Evolutionary conservation across 2,888 invertebrate species (phyloP).

Genomic region (Rhaphigaster nebulosa): DNA sequence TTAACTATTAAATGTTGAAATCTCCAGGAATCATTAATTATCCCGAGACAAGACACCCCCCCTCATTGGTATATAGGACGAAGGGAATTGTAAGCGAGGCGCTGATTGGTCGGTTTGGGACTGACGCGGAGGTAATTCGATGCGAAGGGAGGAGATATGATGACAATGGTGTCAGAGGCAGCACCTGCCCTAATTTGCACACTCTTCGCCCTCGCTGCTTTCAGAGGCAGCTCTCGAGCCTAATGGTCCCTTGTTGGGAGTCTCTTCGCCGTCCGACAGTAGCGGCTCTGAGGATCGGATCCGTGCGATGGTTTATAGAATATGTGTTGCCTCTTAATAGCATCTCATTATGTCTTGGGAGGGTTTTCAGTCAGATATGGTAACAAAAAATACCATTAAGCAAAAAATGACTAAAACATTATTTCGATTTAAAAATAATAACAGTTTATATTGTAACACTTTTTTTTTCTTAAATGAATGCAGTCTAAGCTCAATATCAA

Average conservation of each 20-base stretch:
- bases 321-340: background rate
- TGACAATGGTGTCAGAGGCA: constrained; percentile 43
- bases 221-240: background rate
- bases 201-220: constrained; percentile 1
- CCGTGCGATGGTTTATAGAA: background rate
- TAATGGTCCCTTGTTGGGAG: constrained; percentile 3
- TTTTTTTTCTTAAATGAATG: too few relatives aligned
- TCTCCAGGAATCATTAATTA: background rate
- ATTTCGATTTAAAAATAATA: too few relatives aligned
- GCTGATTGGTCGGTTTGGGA: constrained; percentile 48
- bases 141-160: constrained; percentile 31
- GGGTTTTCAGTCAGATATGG: background rate
- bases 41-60: background rate
- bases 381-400: too few relatives aligned
- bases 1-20: background rate
- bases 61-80: background rate
- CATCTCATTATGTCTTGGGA: background rate
- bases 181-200: constrained; percentile 44
- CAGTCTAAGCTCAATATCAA: too few relatives aligned
- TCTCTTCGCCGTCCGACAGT: background rate
- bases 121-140: constrained; percentile 46
- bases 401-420: too few relatives aligned
- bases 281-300: background rate
- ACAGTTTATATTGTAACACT: too few relatives aligned
- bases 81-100: constrained; percentile 15